These are phyloP conservation scores for Hypanus sabinus DNA, from an alignment of 2,113 vertebrate genomes.

Conservation along the genomic window DNA sequence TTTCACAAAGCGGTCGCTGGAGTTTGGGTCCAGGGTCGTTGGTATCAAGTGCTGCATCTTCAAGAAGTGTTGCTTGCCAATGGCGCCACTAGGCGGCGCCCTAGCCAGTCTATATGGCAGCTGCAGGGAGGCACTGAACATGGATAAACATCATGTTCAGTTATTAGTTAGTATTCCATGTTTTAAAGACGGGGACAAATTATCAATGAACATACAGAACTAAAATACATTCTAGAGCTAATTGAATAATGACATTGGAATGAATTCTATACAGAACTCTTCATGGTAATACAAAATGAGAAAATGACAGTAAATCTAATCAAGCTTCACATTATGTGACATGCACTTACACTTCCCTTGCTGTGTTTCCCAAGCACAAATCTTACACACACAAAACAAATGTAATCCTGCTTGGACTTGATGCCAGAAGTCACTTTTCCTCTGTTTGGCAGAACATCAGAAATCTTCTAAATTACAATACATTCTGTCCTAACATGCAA, in stretches of 20 bases:
- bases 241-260: neutral
- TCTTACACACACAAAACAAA: neutral
- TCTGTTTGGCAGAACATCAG: neutral
- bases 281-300: neutral
- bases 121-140: too few relatives aligned
- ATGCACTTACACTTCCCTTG: neutral
- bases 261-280: neutral
- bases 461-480: neutral
- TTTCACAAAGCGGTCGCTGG: neutral
- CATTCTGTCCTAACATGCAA: neutral
- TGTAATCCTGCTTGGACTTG: neutral
- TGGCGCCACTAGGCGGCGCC: neutral
- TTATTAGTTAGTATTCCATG: neutral
- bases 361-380: neutral
- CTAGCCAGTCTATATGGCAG: too few relatives aligned
- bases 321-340: neutral
- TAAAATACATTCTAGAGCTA: neutral
- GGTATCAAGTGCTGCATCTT: neutral
- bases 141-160: neutral
- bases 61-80: neutral
- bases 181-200: neutral
- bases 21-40: neutral
- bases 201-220: neutral
- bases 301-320: neutral
- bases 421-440: neutral